phyloP scores from a whole-genome alignment of 2,888 invertebrate species.

The Stenodera caucasica region DNA sequence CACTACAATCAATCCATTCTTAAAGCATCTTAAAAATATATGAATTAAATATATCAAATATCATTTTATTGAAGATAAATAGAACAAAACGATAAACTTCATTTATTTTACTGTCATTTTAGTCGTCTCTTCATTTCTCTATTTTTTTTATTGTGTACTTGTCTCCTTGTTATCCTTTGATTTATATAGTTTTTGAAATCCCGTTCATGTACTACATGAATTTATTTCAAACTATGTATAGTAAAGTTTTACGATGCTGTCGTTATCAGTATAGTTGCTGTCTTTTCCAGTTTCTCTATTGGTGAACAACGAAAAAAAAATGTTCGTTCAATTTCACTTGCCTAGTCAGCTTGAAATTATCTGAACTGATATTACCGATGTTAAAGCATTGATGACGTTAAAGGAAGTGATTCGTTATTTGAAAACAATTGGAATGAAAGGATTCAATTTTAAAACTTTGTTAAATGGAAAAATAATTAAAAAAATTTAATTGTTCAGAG shows the following conservation, averaged over 20 bases:
- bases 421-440: background rate
- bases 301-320: background rate
- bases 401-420: too few species aligned
- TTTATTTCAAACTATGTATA: background rate
- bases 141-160: background rate
- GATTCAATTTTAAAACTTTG: too few species aligned
- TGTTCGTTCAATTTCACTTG: background rate
- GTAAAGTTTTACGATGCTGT: background rate
- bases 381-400: too few species aligned
- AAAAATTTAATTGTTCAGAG: constrained; percentile 4
- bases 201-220: background rate
- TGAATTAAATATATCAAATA: background rate
- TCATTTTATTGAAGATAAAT: background rate
- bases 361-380: too few species aligned
- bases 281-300: background rate
- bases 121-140: background rate
- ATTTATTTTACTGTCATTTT: background rate
- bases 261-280: background rate
- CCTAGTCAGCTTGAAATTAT: background rate
- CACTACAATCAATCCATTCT: background rate
- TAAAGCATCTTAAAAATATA: background rate
- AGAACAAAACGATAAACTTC: background rate
- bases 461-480: too few species aligned
- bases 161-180: too few species aligned
- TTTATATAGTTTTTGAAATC: background rate